Percentiles rank a stretch among this genome's conserved stretches.
phyloP scores from a whole-genome alignment of 2,113 vertebrate species.

The Bothrops jararaca region DNA sequence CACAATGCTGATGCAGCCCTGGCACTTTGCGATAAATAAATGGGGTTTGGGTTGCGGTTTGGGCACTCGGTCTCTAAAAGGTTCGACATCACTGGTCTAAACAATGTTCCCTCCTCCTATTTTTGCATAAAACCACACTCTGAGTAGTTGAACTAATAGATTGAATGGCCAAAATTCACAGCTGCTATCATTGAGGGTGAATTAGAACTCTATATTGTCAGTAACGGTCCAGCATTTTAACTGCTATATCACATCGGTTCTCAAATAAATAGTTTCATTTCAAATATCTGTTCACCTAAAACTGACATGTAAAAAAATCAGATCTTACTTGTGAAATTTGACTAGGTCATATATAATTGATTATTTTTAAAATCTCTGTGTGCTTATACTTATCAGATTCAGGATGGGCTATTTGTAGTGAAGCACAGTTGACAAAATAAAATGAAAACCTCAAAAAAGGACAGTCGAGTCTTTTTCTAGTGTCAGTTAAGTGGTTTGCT shows the following conservation, averaged over 20 bases:
- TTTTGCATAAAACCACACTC: not conserved
- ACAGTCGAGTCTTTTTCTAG: not conserved
- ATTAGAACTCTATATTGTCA: not conserved
- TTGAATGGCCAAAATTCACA: not conserved
- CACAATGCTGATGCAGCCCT: too few relatives aligned
- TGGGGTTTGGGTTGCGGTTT: too few relatives aligned
- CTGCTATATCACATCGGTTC: not conserved
- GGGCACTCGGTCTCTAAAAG: too few relatives aligned
- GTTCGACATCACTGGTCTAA: not conserved
- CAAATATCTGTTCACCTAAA: not conserved
- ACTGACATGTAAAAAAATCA: not conserved
- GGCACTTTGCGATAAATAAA: too few relatives aligned
- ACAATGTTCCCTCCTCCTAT: not conserved
- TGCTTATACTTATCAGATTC: not conserved
- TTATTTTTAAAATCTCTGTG: not conserved
- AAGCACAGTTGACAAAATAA: not conserved
- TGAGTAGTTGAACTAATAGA: not conserved
- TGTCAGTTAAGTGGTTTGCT: not conserved
- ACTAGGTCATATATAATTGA: not conserved
- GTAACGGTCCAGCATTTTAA: not conserved
- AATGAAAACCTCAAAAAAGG: not conserved
- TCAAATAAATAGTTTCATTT: not conserved
- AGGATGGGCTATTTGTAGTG: not conserved
- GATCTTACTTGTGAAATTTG: not conserved
- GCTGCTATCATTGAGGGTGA: not conserved